Percentiles rank a stretch among this genome's conserved stretches.
Conservation (phyloP, 2,113 vertebrate species). For the Osmerus eperlanus region DNA sequence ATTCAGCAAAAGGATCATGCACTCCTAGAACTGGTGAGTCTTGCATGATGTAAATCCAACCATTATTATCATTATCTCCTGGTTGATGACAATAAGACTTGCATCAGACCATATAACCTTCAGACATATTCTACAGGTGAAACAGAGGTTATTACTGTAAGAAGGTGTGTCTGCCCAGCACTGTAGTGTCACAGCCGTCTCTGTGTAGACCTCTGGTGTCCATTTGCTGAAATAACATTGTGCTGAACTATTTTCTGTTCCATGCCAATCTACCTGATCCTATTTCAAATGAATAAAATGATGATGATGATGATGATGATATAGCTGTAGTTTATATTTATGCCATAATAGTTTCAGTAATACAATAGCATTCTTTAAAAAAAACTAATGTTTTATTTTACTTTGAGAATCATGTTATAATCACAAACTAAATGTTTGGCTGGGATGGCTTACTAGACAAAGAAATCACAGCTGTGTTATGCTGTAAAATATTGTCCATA, state of each 20-base stretch:
- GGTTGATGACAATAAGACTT: not conserved
- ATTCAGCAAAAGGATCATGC: conserved; percentile 33
- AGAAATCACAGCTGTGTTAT: too few species aligned
- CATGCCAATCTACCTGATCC: not conserved
- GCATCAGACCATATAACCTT: too few species aligned
- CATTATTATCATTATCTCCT: not conserved
- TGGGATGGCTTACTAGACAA: too few species aligned
- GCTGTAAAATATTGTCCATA: too few species aligned
- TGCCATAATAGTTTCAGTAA: too few species aligned
- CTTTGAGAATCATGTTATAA: too few species aligned
- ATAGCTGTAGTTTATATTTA: too few species aligned
- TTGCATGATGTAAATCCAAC: not conserved
- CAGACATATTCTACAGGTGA: not conserved
- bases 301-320: too few species aligned
- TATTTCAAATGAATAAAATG: not conserved
- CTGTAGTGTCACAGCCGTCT: not conserved
- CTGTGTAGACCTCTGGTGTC: conserved; percentile 6
- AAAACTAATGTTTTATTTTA: too few species aligned
- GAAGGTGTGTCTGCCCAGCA: not conserved
- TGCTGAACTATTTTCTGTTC: not conserved
- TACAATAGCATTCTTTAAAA: too few species aligned
- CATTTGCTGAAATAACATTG: not conserved
- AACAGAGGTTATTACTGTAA: too few species aligned
- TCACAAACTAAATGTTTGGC: too few species aligned
- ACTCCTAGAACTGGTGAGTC: not conserved